phyloP scores from a whole-genome alignment of 2,797 vertebrate genomes.

The Cirrhinus mrigala region DNA sequence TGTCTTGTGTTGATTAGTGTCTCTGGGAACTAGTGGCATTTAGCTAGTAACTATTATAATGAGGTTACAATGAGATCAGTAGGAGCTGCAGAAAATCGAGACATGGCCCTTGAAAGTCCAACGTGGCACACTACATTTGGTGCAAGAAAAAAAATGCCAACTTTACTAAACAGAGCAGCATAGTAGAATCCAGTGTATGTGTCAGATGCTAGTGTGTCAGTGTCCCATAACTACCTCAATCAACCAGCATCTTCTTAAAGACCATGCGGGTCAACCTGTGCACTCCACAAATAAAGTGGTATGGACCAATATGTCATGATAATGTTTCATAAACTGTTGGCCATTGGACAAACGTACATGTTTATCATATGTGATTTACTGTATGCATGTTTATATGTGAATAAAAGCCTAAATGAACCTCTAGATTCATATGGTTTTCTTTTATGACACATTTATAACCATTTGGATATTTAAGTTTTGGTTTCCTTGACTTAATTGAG shows the following conservation, averaged over 20 bases:
- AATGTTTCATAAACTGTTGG: not conserved
- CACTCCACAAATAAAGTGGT: not conserved
- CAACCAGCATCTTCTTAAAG: not conserved
- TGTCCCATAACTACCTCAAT: not conserved
- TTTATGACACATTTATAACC: too few species aligned
- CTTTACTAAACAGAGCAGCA: not conserved
- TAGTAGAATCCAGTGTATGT: not conserved
- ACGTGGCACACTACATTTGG: constrained; percentile 50
- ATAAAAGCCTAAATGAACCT: too few species aligned
- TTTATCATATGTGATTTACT: too few species aligned
- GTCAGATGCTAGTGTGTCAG: not conserved
- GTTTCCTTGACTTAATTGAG: too few species aligned
- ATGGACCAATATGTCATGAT: not conserved
- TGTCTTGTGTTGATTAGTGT: constrained; percentile 47
- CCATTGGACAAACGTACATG: not conserved
- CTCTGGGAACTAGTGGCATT: constrained; percentile 45
- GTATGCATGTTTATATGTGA: too few species aligned
- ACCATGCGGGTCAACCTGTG: not conserved
- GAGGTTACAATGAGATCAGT: constrained; percentile 39
- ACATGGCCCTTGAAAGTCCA: constrained; percentile 31
- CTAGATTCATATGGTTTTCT: too few species aligned
- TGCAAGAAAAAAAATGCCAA: constrained; percentile 28
- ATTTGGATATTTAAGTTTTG: too few species aligned
- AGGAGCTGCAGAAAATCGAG: constrained; percentile 47
- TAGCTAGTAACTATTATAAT: constrained; percentile 27